phyloP scores from a whole-genome alignment of 2,888 invertebrate species.

The Norana najaformis region DNA sequence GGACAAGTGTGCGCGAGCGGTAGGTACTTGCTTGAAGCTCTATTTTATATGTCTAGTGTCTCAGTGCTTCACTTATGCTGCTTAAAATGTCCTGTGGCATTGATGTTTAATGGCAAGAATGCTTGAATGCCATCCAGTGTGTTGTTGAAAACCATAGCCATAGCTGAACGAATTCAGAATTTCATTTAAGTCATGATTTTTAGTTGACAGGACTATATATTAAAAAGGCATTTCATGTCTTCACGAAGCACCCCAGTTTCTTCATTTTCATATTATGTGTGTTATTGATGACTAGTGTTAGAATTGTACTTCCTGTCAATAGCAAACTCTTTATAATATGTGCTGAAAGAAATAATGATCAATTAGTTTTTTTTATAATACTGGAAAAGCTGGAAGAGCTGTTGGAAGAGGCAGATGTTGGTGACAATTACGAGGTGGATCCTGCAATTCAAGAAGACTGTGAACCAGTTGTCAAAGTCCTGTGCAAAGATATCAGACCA shows the following conservation, averaged over 20 bases:
- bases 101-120: not conserved
- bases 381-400: constrained; percentile 73
- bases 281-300: no score
- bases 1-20: constrained; percentile 28
- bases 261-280: no score
- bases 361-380: no score
- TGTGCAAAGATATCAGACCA: constrained; percentile 61
- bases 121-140: no score
- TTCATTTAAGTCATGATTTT: no score
- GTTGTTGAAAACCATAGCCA: no score
- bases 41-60: not conserved
- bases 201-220: no score
- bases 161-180: no score
- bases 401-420: constrained; percentile 85
- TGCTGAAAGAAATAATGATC: no score
- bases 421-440: constrained; percentile 93
- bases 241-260: not conserved
- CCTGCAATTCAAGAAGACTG: constrained; percentile 85
- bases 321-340: no score
- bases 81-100: not conserved
- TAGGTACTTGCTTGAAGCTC: not conserved
- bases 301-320: no score
- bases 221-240: no score
- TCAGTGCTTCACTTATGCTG: not conserved
- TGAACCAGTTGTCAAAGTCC: constrained; percentile 78